phyloP scores from a whole-genome alignment of 2,113 vertebrate genomes.

The Scartelaos histophorus region DNA sequence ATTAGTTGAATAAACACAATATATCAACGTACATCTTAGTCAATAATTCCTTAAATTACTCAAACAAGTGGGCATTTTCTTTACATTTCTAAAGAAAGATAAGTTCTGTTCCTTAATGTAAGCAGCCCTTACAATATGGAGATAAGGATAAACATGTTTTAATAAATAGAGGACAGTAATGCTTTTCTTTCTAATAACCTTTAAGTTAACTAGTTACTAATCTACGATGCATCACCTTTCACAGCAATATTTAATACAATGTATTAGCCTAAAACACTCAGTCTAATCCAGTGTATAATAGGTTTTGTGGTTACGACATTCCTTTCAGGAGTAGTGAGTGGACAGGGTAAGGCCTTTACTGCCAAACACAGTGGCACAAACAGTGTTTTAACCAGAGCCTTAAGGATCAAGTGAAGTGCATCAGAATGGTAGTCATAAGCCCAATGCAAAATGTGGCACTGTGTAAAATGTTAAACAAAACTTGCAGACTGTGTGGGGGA shows the following conservation, averaged over 20 bases:
- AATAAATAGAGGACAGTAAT: slow-evolving; percentile 42
- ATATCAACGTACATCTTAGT: slow-evolving; percentile 61
- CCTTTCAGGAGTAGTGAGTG: slow-evolving; percentile 18
- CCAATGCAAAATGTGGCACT: background rate
- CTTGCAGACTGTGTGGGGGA: background rate
- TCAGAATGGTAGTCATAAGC: background rate
- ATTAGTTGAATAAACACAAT: slow-evolving; percentile 57
- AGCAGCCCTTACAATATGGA: slow-evolving; percentile 8
- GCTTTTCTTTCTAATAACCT: slow-evolving; percentile 15
- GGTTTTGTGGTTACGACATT: slow-evolving; percentile 1
- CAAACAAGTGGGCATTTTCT: slow-evolving; percentile 3
- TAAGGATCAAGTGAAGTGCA: slow-evolving; percentile 15
- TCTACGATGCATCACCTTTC: slow-evolving; percentile 57
- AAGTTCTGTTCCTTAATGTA: slow-evolving; percentile 13
- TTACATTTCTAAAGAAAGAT: slow-evolving; percentile 15
- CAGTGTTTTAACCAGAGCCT: slow-evolving; percentile 6
- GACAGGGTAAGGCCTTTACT: slow-evolving; percentile 13
- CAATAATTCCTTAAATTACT: slow-evolving; percentile 31
- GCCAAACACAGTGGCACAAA: slow-evolving; percentile 8
- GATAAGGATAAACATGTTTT: slow-evolving; percentile 28
- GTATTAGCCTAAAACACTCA: slow-evolving; percentile 27
- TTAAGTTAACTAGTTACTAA: slow-evolving; percentile 47
- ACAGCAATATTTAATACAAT: slow-evolving; percentile 59
- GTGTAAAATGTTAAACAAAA: background rate
- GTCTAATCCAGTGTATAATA: slow-evolving; percentile 46